Conservation (phyloP, 2,888 invertebrate species). For the Ctena decussata region DNA sequence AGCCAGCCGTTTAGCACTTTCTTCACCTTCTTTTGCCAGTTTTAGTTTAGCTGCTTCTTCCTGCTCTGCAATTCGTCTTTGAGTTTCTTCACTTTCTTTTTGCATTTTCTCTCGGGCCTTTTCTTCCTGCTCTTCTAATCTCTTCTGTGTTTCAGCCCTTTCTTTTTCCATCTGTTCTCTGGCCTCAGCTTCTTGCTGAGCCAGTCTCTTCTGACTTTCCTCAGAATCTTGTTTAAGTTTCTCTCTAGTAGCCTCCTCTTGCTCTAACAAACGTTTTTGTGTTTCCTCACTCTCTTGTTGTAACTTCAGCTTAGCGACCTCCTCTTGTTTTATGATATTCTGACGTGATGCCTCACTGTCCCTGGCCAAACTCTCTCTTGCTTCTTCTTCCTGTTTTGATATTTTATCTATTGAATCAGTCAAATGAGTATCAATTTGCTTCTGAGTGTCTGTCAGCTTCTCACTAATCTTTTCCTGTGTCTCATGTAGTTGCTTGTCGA, state of each 20-base stretch:
- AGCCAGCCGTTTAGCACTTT: slow-evolving; percentile 38
- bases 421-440: slow-evolving; percentile 57
- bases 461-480: slow-evolving; percentile 57
- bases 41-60: slow-evolving; percentile 24
- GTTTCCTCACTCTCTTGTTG: slow-evolving; percentile 63
- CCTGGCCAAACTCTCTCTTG: slow-evolving; percentile 47
- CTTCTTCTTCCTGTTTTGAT: slow-evolving; percentile 49
- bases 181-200: slow-evolving; percentile 58
- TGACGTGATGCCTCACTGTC: slow-evolving; percentile 58
- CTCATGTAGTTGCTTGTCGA: slow-evolving; percentile 52
- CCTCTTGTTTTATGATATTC: slow-evolving; percentile 55
- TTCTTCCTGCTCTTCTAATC: slow-evolving; percentile 53
- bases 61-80: slow-evolving; percentile 34
- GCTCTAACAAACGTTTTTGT: slow-evolving; percentile 44
- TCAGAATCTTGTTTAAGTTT: slow-evolving; percentile 54
- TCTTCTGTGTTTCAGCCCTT: slow-evolving; percentile 43
- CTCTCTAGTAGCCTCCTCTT: slow-evolving; percentile 55
- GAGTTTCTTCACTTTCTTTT: slow-evolving; percentile 50
- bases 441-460: slow-evolving; percentile 55
- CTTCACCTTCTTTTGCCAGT: slow-evolving; percentile 33
- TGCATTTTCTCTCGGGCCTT: slow-evolving; percentile 44
- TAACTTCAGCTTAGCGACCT: slow-evolving; percentile 39
- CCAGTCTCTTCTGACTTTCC: slow-evolving; percentile 52
- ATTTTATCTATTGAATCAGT: slow-evolving; percentile 49
- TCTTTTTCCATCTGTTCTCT: slow-evolving; percentile 48